A percentile compares a stretch with the other conserved stretches of the same genome.
Conservation (phyloP, 2,797 vertebrate genomes). For the Alauda arvensis region DNA sequence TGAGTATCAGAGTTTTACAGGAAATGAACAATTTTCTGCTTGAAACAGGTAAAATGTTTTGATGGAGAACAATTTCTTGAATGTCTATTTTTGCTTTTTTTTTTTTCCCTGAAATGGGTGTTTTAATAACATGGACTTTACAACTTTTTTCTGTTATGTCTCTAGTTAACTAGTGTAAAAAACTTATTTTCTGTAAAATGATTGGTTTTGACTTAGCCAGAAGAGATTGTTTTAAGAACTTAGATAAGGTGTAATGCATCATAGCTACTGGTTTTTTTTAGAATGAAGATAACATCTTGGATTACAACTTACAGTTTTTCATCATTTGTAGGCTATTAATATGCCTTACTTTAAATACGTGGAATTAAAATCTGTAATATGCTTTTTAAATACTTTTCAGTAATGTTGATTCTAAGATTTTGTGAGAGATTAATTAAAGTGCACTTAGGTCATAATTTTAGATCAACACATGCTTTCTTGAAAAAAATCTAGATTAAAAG, state of each 20-base stretch:
- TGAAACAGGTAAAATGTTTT: neutral
- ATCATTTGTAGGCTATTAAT: neutral
- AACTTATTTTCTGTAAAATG: neutral
- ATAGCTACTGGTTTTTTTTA: neutral
- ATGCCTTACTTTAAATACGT: neutral
- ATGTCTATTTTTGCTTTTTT: fast-evolving
- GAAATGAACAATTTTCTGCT: neutral
- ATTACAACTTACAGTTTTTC: neutral
- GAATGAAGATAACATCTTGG: neutral
- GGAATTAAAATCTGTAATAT: neutral
- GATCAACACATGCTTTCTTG: neutral
- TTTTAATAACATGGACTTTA: neutral
- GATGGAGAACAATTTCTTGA: neutral
- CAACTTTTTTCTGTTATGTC: neutral
- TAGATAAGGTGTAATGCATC: neutral
- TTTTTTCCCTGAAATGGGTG: neutral
- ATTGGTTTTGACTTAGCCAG: neutral
- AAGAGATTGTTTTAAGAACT: neutral
- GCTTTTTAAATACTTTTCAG: neutral
- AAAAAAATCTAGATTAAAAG: neutral
- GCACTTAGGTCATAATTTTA: neutral
- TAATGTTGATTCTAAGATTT: neutral
- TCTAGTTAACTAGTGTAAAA: neutral
- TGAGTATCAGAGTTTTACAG: neutral
- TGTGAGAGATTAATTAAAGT: neutral